Evolutionary conservation across 2,888 invertebrate species (phyloP).

Genomic region (Nephrotoma appendiculata): DNA sequence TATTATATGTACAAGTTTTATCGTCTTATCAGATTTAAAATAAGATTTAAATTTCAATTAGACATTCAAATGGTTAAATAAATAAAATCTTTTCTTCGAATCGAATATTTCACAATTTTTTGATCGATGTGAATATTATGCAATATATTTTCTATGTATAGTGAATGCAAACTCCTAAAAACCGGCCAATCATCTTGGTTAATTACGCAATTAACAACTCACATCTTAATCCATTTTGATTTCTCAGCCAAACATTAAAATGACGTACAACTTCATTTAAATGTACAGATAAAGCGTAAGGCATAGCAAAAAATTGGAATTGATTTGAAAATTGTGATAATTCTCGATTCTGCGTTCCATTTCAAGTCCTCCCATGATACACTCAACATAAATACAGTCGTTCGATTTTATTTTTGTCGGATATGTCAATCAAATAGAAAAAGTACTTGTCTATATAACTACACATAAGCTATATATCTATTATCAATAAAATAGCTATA

Average conservation of each 20-base stretch:
- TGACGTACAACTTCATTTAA: not conserved
- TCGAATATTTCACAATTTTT: not conserved
- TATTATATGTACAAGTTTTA: not conserved
- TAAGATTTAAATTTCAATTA: not conserved
- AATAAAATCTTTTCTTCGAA: not conserved
- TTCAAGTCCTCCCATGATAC: not conserved
- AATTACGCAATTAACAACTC: not conserved
- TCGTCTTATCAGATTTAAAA: not conserved
- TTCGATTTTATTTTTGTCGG: not conserved
- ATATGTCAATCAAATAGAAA: not conserved
- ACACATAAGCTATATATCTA: not conserved
- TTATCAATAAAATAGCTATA: not conserved
- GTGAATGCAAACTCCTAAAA: not conserved
- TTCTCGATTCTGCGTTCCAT: not conserved
- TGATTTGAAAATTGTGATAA: not conserved
- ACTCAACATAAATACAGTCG: not conserved
- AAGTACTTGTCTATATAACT: not conserved
- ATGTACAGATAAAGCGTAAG: not conserved
- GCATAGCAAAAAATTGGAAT: not conserved
- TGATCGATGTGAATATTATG: not conserved
- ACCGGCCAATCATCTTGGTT: not conserved
- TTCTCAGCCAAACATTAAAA: not conserved
- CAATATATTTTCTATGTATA: not conserved
- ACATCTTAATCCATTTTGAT: not conserved
- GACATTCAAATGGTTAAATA: not conserved